phyloP scores from a whole-genome alignment of 2,113 vertebrate species.

The Phaethornis superciliosus region DNA sequence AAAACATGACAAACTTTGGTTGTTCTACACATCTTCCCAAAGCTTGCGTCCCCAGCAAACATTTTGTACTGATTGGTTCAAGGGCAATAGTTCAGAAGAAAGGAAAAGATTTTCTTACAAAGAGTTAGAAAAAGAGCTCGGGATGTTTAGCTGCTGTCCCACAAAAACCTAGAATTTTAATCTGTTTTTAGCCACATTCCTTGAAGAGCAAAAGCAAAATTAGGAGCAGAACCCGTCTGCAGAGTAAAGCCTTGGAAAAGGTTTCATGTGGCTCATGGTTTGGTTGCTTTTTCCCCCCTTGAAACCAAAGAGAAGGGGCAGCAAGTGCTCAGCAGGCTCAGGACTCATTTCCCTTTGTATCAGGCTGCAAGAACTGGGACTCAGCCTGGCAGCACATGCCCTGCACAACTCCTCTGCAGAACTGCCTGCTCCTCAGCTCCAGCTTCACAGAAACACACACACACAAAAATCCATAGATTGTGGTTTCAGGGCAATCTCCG shows the following conservation, averaged over 20 bases:
- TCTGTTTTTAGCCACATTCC: background rate
- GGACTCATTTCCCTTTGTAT: background rate
- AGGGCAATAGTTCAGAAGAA: background rate
- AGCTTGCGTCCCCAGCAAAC: background rate
- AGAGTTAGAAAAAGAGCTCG: background rate
- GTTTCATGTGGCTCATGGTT: background rate
- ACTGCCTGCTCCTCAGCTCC: background rate
- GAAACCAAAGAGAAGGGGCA: background rate
- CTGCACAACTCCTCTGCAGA: background rate
- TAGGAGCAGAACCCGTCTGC: background rate
- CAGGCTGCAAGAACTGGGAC: background rate
- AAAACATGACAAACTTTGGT: background rate
- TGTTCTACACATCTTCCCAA: background rate
- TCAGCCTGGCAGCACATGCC: rapidly evolving
- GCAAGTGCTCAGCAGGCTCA: background rate
- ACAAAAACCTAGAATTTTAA: background rate
- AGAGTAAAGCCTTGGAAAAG: background rate
- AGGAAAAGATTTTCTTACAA: no score
- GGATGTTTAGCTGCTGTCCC: background rate
- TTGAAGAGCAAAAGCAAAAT: background rate
- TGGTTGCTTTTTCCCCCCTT: no score
- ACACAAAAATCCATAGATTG: background rate
- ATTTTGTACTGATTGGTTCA: background rate
- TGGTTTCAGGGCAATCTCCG: no score
- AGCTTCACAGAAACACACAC: background rate